Base-by-base conservation (phyloP, 2,888 invertebrate genomes). In the Macaria liturata region DNA sequence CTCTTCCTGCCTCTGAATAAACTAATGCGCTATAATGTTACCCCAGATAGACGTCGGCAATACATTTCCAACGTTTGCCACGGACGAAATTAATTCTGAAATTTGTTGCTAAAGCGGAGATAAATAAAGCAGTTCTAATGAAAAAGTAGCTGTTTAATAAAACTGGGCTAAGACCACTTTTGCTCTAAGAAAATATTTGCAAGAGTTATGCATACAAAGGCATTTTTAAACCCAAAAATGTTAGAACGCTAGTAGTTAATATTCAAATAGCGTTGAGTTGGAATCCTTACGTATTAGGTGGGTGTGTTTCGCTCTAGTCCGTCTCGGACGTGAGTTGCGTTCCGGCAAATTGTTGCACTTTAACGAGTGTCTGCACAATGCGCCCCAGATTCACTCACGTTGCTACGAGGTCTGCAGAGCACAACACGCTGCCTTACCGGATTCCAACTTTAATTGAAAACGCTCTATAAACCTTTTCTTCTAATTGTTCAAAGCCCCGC, bases 401-500 rank as follows among this genome's bases (percentile, higher is more conserved):
- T 74, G 68, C 71, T 8, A 37, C 44, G 55, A 52, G 59, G 52
- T 46, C 37, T 39, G 48, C 54, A 8, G 7, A 65, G 67, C 59
- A 74, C 67, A 49, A 45, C 45, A 70, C 74, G 71, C 75, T 77
- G 74, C 77, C 76, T 77, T 76, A 68, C 74, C 71, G 80, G 80
- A 88, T 89, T 86, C 86, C 84, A 76, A 76, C 74, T 83, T 86
- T 89, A 90, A 90, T 90, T 90, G 88, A 83, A 88, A 88, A 88
- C 83, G 81, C 80, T 86, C 75, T 83, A 78, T 75, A 80, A 81
- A 78, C 79, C 76, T 80, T 83, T 86, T 86, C 81, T 86, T 86
- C 83, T 85, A 84, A 88, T 88, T 85, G 81, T 81, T 76, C 67
- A 75, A 76, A 68, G 69, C 70, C 72, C 71, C 72, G 74, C 70